Percentiles rank a stretch among this genome's conserved stretches.
Conservation (phyloP, 2,888 invertebrate species). For the Phania funesta region DNA sequence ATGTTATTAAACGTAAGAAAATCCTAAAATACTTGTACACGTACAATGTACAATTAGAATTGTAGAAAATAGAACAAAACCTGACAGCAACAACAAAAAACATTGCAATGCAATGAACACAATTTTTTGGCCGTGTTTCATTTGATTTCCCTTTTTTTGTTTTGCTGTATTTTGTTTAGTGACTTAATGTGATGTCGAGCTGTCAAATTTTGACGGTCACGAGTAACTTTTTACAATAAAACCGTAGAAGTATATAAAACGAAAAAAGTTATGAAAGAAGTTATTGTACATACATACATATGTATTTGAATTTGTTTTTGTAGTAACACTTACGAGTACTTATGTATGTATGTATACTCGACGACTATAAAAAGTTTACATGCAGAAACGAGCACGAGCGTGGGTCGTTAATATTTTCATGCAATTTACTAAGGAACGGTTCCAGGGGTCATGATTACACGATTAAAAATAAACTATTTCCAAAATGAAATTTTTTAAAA, state of each 20-base stretch:
- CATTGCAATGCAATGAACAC: conserved; percentile 28
- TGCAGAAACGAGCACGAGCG: not conserved
- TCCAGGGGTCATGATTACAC: too few relatives aligned
- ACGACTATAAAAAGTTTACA: not conserved
- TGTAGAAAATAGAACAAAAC: conserved; percentile 46
- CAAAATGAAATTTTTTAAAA: too few relatives aligned
- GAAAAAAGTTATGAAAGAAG: conserved; percentile 34
- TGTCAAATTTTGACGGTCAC: conserved; percentile 78
- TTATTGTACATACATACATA: not conserved
- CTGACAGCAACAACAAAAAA: conserved; percentile 25
- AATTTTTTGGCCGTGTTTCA: conserved; percentile 34
- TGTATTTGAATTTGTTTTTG: not conserved
- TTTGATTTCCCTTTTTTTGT: conserved; percentile 3
- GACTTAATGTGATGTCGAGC: conserved; percentile 68
- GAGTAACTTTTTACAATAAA: conserved; percentile 65
- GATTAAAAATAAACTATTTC: too few relatives aligned
- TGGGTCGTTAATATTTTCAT: not conserved
- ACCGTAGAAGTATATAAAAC: conserved; percentile 24
- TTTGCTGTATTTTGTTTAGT: conserved; percentile 20
- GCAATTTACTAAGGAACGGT: not conserved
- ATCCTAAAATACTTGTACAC: conserved; percentile 33
- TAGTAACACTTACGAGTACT: too few relatives aligned
- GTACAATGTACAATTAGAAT: conserved; percentile 58
- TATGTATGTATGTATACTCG: conserved; percentile 4
- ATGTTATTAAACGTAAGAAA: conserved; percentile 33